Evolutionary conservation across 2,797 vertebrate genomes (phyloP).

Genomic region (Vultur gryphus): DNA sequence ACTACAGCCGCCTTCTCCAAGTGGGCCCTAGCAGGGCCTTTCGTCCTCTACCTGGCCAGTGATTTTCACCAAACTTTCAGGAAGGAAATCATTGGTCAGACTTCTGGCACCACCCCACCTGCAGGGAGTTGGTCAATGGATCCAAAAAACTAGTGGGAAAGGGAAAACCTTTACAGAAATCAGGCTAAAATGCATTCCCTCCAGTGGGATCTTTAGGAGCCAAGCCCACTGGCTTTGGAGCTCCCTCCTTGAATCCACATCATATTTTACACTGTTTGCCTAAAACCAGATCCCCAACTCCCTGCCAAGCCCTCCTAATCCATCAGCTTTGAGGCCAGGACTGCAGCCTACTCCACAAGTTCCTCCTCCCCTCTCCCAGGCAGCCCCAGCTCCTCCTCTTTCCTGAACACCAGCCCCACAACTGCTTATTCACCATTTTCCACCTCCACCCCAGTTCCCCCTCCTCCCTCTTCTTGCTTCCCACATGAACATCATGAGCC

Average conservation of each 20-base stretch:
- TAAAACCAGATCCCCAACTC: not conserved
- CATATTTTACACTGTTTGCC: not conserved
- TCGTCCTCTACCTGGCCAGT: not conserved
- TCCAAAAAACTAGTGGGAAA: not conserved
- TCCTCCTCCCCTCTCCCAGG: not conserved
- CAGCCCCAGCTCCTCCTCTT: not conserved
- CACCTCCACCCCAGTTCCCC: not conserved
- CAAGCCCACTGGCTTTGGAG: slow-evolving; percentile 4
- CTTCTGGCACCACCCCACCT: not conserved
- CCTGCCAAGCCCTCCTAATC: slow-evolving; percentile 6
- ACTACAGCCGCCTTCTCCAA: not conserved
- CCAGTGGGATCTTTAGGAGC: not conserved
- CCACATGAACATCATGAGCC: not conserved
- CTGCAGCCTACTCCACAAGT: not conserved
- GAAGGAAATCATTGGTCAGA: not conserved
- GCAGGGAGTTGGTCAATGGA: not conserved
- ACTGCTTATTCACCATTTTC: not conserved
- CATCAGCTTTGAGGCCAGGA: not conserved
- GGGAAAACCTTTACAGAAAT: not conserved
- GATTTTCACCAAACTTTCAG: not conserved
- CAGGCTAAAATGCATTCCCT: not conserved
- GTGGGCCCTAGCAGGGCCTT: not conserved
- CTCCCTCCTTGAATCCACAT: slow-evolving; percentile 17
- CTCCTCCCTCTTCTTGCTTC: not conserved
- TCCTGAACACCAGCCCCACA: not conserved